A percentile compares a stretch with the other conserved stretches of the same genome.
Conservation (phyloP, 2,113 vertebrate genomes). For the Crotalus viridis region DNA sequence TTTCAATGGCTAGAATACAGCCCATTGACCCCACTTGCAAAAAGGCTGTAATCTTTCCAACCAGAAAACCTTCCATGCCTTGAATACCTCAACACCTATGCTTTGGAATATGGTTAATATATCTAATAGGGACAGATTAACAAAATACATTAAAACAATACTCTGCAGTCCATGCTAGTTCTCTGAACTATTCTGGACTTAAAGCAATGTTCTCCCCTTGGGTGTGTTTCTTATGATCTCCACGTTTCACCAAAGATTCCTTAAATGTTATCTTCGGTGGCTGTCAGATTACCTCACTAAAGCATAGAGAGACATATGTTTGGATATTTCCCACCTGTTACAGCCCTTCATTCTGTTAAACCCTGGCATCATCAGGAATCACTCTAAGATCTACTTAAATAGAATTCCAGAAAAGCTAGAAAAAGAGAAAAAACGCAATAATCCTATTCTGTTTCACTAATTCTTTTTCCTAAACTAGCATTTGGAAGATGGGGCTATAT, state of each 20-base stretch:
- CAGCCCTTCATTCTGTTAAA: neutral
- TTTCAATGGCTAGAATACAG: neutral
- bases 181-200: neutral
- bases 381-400: neutral
- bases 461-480: neutral
- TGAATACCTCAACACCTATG: neutral
- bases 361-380: neutral
- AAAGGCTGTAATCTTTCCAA: neutral
- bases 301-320: neutral
- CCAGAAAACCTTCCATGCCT: neutral
- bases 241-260: neutral
- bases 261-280: neutral
- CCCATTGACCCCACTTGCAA: neutral
- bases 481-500: neutral
- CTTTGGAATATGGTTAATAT: neutral
- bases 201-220: neutral
- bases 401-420: neutral
- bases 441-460: neutral
- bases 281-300: neutral
- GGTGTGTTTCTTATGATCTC: neutral
- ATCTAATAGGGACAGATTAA: neutral
- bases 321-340: neutral
- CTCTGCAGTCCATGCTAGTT: neutral
- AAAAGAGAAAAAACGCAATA: neutral
- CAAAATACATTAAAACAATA: neutral